Conservation (phyloP, 2,797 vertebrate genomes). For the Gymnothorax reevesii region DNA sequence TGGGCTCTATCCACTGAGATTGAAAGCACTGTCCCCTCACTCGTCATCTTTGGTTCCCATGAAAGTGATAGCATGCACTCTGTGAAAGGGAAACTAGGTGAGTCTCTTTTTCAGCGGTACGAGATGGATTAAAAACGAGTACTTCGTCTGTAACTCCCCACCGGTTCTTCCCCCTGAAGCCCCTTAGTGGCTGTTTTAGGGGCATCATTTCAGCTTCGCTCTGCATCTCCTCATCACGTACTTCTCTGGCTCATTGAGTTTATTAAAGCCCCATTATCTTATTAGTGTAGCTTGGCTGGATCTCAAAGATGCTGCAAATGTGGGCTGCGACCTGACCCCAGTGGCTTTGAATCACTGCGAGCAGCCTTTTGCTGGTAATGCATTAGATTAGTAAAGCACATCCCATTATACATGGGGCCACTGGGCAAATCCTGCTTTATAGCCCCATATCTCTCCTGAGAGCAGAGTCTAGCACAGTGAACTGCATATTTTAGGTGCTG, state of each 20-base stretch:
- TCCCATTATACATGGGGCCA: background rate
- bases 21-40: background rate
- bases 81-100: background rate
- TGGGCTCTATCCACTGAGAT: background rate
- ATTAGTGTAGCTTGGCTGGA: constrained; percentile 14
- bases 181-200: background rate
- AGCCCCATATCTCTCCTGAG: constrained; percentile 10
- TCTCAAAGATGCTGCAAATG: constrained; percentile 6
- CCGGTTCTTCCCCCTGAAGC: background rate
- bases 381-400: constrained; percentile 9
- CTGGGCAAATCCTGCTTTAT: background rate
- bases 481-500: background rate
- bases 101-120: background rate
- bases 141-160: background rate
- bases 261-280: constrained; percentile 24
- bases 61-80: background rate
- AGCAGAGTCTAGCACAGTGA: background rate
- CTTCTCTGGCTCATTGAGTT: background rate
- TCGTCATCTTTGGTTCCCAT: background rate
- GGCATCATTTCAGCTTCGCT: background rate
- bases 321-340: constrained; percentile 4
- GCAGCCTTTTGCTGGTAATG: constrained; percentile 4
- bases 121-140: background rate
- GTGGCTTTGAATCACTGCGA: background rate
- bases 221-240: background rate